Percentiles rank a stretch among this genome's conserved stretches.
Evolutionary conservation across 2,113 vertebrate genomes (phyloP).

Genomic region (Anser brachyrhynchus): DNA sequence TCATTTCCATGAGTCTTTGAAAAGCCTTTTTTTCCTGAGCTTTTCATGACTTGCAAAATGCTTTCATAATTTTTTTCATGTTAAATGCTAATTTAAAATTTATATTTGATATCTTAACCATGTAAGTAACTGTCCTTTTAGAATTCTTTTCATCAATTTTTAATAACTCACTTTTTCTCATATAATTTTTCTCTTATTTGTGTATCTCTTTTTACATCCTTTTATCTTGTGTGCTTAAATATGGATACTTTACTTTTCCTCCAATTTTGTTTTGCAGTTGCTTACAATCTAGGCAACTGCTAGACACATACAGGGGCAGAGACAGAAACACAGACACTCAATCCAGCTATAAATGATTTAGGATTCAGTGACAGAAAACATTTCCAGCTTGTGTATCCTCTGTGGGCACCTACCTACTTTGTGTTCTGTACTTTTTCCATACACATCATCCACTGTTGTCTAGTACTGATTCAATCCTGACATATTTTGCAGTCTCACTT

Average conservation of each 20-base stretch:
- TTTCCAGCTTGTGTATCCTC: background rate
- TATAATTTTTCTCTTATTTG: background rate
- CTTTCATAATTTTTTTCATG: background rate
- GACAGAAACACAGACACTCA: background rate
- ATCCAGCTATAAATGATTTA: background rate
- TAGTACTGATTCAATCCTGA: background rate
- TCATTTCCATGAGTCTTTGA: background rate
- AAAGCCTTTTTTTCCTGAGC: background rate
- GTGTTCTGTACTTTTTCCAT: background rate
- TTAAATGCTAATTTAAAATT: background rate
- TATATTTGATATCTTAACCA: background rate
- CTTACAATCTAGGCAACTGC: background rate
- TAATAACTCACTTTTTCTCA: background rate
- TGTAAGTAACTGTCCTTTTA: background rate
- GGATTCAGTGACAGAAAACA: slow-evolving; percentile 9
- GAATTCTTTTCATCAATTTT: background rate
- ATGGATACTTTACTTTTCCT: background rate
- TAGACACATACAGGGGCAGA: background rate
- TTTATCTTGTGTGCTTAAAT: background rate
- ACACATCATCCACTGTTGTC: background rate
- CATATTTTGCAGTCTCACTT: background rate
- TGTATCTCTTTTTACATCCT: background rate
- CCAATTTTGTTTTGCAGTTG: background rate
- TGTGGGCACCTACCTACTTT: background rate
- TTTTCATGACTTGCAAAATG: slow-evolving; percentile 1